These are phyloP conservation scores for Philonicus albiceps DNA, from an alignment of 2,888 invertebrate species.

Conservation along the genomic window DNA sequence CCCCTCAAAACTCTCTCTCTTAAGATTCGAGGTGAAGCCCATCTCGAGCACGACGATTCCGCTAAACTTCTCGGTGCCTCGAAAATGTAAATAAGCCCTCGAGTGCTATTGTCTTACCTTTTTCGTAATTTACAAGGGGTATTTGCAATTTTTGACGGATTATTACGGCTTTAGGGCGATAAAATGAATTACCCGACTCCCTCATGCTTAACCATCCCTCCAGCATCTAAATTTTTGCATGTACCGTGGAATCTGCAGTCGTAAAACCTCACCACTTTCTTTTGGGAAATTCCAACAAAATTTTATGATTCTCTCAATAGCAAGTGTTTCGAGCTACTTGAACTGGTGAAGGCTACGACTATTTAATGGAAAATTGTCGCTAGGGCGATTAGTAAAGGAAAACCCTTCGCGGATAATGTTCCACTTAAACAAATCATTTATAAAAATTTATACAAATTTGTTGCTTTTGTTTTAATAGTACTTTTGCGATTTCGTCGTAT, in stretches of 20 bases:
- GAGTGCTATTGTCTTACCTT: background rate
- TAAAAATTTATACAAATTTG: too few species aligned
- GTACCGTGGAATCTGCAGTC: background rate
- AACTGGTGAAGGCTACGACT: background rate
- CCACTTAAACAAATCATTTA: too few species aligned
- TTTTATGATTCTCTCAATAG: background rate
- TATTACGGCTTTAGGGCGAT: background rate
- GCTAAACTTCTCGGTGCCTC: background rate
- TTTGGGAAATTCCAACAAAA: background rate
- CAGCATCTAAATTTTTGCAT: background rate
- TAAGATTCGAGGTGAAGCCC: background rate
- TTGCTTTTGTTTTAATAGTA: too few species aligned
- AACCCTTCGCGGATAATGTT: too few species aligned
- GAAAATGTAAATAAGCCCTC: background rate
- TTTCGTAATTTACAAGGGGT: background rate
- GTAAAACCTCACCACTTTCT: background rate
- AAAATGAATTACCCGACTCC: background rate
- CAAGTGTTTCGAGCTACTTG: background rate
- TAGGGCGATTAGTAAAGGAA: too few species aligned
- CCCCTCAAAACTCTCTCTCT: background rate
- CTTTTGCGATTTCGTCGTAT: too few species aligned
- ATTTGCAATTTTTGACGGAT: background rate
- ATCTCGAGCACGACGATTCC: background rate
- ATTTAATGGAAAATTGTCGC: background rate
- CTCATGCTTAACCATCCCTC: background rate